Percentiles rank a stretch among this genome's conserved stretches.
These are phyloP conservation scores for Montipora foliosa DNA, from an alignment of 64 coral and sea anemone species.

Conservation along the genomic window DNA sequence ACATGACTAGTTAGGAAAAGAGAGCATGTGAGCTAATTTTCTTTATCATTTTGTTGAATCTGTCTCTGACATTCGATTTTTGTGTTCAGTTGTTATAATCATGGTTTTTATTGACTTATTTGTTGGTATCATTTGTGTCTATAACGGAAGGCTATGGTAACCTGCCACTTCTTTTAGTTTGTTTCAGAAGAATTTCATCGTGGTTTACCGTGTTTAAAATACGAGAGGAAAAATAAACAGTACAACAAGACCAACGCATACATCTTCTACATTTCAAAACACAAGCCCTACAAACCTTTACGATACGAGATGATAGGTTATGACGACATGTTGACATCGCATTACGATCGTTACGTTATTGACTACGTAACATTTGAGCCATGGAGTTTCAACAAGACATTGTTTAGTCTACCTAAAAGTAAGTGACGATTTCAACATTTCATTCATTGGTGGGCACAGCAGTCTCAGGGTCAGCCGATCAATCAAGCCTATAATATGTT, in stretches of 20 bases:
- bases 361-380: constrained; percentile 93
- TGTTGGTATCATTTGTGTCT: not conserved
- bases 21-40: too few relatives aligned
- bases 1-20: too few relatives aligned
- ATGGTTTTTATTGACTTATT: not conserved
- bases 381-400: constrained; percentile 77
- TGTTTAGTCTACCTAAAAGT: constrained; percentile 30
- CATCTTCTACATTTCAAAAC: constrained; percentile 78
- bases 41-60: too few relatives aligned
- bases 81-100: too few relatives aligned
- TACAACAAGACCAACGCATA: constrained; percentile 94
- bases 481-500: not conserved
- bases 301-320: constrained; percentile 93
- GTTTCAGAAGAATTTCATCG: constrained; percentile 79
- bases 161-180: constrained; percentile 51
- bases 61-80: too few relatives aligned
- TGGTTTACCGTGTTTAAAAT: constrained; percentile 88
- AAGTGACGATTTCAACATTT: not conserved
- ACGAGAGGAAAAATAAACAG: constrained; percentile 60
- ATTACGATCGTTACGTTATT: constrained; percentile 94
- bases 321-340: constrained; percentile 92
- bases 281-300: constrained; percentile 76
- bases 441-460: not conserved
- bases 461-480: not conserved
- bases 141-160: not conserved